These are phyloP conservation scores for Pediacus dermestoides DNA, from an alignment of 2,888 invertebrate species.

Conservation along the genomic window DNA sequence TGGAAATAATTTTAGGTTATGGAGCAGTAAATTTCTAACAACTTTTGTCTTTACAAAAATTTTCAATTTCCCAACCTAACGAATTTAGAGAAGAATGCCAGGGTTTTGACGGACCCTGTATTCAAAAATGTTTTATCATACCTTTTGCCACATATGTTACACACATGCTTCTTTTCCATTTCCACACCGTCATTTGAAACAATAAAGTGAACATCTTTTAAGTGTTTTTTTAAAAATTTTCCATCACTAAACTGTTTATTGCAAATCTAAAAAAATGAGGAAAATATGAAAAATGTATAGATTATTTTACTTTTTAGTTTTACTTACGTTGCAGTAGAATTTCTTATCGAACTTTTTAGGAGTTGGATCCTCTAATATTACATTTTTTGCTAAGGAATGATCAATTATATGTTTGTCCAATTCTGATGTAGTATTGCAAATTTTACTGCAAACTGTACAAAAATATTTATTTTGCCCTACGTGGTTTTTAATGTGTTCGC, in stretches of 20 bases:
- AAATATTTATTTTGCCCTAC: slow-evolving; percentile 43
- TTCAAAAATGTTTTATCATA: slow-evolving; percentile 21
- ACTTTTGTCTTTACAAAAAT: no score
- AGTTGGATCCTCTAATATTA: slow-evolving; percentile 16
- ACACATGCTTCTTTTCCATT: slow-evolving; percentile 40
- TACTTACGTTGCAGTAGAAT: slow-evolving; percentile 37
- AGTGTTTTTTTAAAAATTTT: slow-evolving; percentile 39
- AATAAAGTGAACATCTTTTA: slow-evolving; percentile 39
- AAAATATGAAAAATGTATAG: no score
- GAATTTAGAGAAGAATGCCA: no score
- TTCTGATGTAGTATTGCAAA: slow-evolving; percentile 35
- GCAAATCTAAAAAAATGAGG: slow-evolving; percentile 39
- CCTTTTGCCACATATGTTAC: slow-evolving; percentile 46
- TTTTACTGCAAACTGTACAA: slow-evolving; percentile 42
- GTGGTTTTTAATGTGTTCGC: slow-evolving; percentile 46
- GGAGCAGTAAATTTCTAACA: no score
- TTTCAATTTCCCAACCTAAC: no score
- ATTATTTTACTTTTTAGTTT: slow-evolving; percentile 1
- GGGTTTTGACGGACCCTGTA: no score
- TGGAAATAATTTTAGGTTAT: no score
- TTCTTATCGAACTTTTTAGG: slow-evolving; percentile 22
- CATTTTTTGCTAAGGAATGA: slow-evolving; percentile 31
- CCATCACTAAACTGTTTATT: slow-evolving; percentile 39
- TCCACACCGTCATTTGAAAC: slow-evolving; percentile 25
- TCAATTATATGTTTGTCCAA: slow-evolving; percentile 40